Base-by-base conservation (phyloP, 2,888 invertebrate genomes). In the Xestoiulus laeticollis region DNA sequence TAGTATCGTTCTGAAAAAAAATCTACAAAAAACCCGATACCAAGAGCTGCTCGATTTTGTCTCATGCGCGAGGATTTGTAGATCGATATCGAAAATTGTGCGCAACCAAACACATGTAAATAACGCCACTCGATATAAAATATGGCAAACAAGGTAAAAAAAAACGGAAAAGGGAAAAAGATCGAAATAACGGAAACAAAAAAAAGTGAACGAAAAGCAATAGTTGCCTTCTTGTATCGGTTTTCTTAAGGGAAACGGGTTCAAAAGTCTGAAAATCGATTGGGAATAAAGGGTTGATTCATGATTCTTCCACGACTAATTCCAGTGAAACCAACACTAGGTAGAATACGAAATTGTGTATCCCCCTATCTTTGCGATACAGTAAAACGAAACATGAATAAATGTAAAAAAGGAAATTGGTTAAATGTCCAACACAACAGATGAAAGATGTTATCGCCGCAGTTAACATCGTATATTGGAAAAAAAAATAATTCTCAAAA, bases 81-180 rank as follows among this genome's bases (percentile, higher is more conserved):
- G 78, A 30, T 78, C 78, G 78, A 78, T 78, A 78, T 30, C 78
- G 78, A 78, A 78, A 78, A 30, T 26, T 32, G 78, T 30, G 26
- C 26, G 68, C 68, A 26, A 8, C 68, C 68, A 68, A 68, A 68
- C 26, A 78, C 78, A 32, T 30, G 78, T 78, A 78, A 78, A 78
- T 78, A 78, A 78, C 30, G 78, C 78, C 78, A 78, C 78, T 78
- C 30, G 30, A 78, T 78, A 78, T 30, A 78, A 78, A 78, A 78
- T 78, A 78, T 78, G 78, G 78, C 30, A 78, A 78, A 78, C 78
- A 16, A 78, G 78, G 78, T 32, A 78, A 78, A 78, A 78, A 78
- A 78, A n/a, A n/a, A n/a, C n/a, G n/a, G n/a, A n/a, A n/a, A 14
- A 16, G 78, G 16, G 16, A 19, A 19, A 19, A 16, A 16, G 16